Evolutionary conservation across 1,140 invertebrate genomes (phyloP).

Genomic region (Dryas iulia): DNA sequence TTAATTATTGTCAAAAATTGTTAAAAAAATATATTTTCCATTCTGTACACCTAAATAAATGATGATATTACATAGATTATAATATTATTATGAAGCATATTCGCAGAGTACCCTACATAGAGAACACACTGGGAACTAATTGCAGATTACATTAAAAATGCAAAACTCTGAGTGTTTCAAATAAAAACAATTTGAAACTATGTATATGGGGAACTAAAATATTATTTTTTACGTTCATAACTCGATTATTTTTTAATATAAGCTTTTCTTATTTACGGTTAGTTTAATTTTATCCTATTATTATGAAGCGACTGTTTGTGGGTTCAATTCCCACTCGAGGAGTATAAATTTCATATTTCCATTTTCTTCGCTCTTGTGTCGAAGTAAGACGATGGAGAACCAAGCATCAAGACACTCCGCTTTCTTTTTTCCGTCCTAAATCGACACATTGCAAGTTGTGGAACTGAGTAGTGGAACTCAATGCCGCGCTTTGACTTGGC

Average conservation of each 20-base stretch:
- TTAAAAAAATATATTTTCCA: neutral
- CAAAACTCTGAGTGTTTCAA: conserved; percentile 11
- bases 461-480: no score
- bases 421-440: no score
- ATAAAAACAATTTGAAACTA: conserved; percentile 6
- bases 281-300: no score
- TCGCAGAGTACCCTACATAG: neutral
- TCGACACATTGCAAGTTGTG: no score
- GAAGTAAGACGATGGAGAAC: no score
- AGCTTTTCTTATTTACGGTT: neutral
- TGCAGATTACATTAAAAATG: conserved; percentile 25
- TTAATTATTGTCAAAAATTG: no score
- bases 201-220: neutral
- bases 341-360: no score
- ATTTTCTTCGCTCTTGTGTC: no score
- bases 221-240: neutral
- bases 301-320: no score
- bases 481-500: no score
- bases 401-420: no score
- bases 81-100: neutral
- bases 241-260: neutral
- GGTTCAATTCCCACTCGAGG: no score
- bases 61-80: neutral
- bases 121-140: conserved; percentile 15
- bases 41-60: neutral